phyloP scores from a whole-genome alignment of 2,113 vertebrate species.

The Lophotis ruficrista region DNA sequence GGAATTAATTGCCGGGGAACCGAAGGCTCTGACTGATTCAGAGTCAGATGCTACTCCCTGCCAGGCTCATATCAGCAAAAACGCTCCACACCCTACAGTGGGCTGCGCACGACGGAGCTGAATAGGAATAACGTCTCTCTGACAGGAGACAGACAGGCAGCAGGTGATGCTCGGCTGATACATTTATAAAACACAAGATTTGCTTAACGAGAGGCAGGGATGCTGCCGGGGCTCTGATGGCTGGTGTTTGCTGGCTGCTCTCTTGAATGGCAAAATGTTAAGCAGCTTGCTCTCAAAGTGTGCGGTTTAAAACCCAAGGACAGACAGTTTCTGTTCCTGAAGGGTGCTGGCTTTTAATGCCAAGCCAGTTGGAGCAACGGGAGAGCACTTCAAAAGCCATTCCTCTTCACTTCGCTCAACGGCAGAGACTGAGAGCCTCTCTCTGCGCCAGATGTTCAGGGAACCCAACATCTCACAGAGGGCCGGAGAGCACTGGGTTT shows the following conservation, averaged over 20 bases:
- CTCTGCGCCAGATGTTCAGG: background rate
- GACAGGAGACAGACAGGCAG: background rate
- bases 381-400: background rate
- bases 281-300: background rate
- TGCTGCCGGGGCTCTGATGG: background rate
- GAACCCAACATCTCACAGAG: fast-evolving
- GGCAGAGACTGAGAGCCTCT: background rate
- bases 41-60: background rate
- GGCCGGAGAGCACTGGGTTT: background rate
- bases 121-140: fast-evolving
- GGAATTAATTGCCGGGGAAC: background rate
- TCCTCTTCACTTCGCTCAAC: background rate
- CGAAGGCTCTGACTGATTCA: background rate
- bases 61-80: background rate
- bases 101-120: fast-evolving
- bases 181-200: background rate
- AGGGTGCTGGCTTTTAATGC: background rate
- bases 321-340: background rate
- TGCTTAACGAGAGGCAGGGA: background rate
- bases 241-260: fast-evolving
- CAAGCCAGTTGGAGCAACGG: background rate
- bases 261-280: background rate
- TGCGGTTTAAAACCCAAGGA: background rate
- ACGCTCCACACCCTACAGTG: fast-evolving
- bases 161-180: background rate